These are phyloP conservation scores for Tyria jacobaeae DNA, from an alignment of 2,888 invertebrate genomes.

Conservation along the genomic window DNA sequence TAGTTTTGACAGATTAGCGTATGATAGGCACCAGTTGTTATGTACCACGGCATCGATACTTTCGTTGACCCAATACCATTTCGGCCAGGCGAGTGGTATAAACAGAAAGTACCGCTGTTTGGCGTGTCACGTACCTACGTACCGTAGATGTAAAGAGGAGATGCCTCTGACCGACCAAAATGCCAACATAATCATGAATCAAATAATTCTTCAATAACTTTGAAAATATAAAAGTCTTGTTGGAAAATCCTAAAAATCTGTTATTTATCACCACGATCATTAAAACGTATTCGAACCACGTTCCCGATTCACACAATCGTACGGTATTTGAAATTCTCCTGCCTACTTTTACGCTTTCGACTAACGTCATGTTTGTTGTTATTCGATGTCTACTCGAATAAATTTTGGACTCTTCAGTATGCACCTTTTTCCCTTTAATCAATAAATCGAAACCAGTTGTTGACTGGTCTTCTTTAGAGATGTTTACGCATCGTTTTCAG, in stretches of 20 bases:
- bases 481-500: slow-evolving; percentile 76
- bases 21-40: slow-evolving; percentile 18
- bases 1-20: background rate
- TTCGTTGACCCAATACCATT: slow-evolving; percentile 73
- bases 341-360: slow-evolving; percentile 62
- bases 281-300: slow-evolving; percentile 80
- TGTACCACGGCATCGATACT: slow-evolving; percentile 53
- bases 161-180: slow-evolving; percentile 11
- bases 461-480: slow-evolving; percentile 61
- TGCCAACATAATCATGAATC: slow-evolving; percentile 25
- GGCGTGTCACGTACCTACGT: slow-evolving; percentile 60
- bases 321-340: slow-evolving; percentile 75
- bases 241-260: slow-evolving; percentile 69
- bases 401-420: slow-evolving; percentile 35
- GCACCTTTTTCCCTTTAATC: slow-evolving; percentile 54
- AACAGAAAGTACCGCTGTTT: slow-evolving; percentile 79
- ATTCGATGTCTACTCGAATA: slow-evolving; percentile 31
- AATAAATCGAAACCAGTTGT: slow-evolving; percentile 66
- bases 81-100: slow-evolving; percentile 66
- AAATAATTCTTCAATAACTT: slow-evolving; percentile 37
- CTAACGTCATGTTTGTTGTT: slow-evolving; percentile 34
- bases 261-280: slow-evolving; percentile 75
- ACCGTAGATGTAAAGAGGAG: slow-evolving; percentile 40
- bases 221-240: slow-evolving; percentile 68
- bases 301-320: slow-evolving; percentile 82